Evolutionary conservation across 2,113 vertebrate species (phyloP).

Genomic region (Nestor notabilis): DNA sequence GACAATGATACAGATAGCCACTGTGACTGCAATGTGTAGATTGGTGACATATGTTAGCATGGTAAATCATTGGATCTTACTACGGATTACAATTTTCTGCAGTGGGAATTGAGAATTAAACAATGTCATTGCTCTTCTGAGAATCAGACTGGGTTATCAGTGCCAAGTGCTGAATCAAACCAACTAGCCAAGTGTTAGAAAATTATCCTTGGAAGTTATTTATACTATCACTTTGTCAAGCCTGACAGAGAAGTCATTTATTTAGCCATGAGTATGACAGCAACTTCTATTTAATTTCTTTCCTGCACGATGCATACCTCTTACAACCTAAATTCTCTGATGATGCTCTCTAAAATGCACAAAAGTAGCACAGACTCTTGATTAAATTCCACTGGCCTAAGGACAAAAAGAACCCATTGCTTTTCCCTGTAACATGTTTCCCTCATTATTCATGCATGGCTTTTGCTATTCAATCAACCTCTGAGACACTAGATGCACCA

Average conservation of each 20-base stretch:
- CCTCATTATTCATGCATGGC: neutral
- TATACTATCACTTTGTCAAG: conserved; percentile 28
- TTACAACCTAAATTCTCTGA: conserved; percentile 30
- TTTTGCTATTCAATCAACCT: neutral
- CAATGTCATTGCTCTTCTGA: neutral
- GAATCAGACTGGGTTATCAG: neutral
- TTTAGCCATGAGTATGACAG: conserved; percentile 5
- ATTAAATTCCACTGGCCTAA: conserved; percentile 49
- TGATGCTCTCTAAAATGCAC: conserved; percentile 13
- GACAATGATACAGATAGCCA: neutral
- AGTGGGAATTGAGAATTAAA: conserved; percentile 13
- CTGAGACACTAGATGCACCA: neutral
- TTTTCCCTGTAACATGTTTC: neutral
- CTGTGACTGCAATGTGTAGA: neutral
- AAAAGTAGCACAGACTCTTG: conserved; percentile 29
- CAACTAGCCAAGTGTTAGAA: conserved; percentile 16
- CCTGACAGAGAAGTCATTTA: conserved; percentile 38
- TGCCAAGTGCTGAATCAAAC: conserved; percentile 1
- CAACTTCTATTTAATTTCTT: conserved; percentile 38
- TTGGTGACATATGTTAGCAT: neutral
- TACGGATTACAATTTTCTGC: neutral
- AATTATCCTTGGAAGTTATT: conserved; percentile 36
- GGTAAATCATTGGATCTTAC: neutral
- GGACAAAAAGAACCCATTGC: conserved; percentile 26
- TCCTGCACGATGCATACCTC: neutral